These are phyloP conservation scores for Trididemnum clinides DNA, from an alignment of 23 tunicate genomes.

Conservation along the genomic window DNA sequence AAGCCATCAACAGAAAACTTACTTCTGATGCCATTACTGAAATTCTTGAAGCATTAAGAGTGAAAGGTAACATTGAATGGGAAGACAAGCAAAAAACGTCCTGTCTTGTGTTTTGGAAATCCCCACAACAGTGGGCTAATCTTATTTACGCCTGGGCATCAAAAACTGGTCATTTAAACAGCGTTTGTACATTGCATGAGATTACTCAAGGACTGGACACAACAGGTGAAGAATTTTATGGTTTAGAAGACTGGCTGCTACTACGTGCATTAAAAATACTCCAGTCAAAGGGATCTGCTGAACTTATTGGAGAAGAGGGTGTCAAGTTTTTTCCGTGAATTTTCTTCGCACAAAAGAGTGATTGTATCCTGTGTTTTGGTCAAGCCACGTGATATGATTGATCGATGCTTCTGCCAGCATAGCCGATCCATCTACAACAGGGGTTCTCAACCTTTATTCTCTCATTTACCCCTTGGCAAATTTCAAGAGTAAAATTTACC, in stretches of 20 bases:
- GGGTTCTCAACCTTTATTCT: no score
- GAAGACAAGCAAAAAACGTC: slow-evolving; percentile 73
- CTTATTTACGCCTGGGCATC: slow-evolving; percentile 73
- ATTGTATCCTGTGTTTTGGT: no score
- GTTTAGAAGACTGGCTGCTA: slow-evolving; percentile 67
- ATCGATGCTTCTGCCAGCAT: no score
- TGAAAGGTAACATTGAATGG: slow-evolving; percentile 87
- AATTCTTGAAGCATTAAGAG: slow-evolving; percentile 45
- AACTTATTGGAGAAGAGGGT: slow-evolving; percentile 84
- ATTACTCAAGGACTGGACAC: slow-evolving; percentile 67
- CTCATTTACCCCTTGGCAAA: no score
- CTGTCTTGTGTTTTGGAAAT: slow-evolving; percentile 76
- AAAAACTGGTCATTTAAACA: slow-evolving; percentile 67
- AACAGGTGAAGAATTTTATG: slow-evolving; percentile 69
- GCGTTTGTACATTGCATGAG: slow-evolving; percentile 85
- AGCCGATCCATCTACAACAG: no score
- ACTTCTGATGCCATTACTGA: slow-evolving; percentile 56
- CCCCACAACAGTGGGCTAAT: slow-evolving; percentile 80
- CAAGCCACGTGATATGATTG: no score
- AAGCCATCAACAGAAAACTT: slow-evolving; percentile 65
- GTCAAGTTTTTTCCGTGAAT: slow-evolving; percentile 82
- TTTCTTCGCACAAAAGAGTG: no score
- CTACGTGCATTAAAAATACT: slow-evolving; percentile 45
- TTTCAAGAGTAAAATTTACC: no score
- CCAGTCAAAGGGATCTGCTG: slow-evolving; percentile 77